Evolutionary conservation across 2,888 invertebrate species (phyloP).

Genomic region (Pammene fasciana): DNA sequence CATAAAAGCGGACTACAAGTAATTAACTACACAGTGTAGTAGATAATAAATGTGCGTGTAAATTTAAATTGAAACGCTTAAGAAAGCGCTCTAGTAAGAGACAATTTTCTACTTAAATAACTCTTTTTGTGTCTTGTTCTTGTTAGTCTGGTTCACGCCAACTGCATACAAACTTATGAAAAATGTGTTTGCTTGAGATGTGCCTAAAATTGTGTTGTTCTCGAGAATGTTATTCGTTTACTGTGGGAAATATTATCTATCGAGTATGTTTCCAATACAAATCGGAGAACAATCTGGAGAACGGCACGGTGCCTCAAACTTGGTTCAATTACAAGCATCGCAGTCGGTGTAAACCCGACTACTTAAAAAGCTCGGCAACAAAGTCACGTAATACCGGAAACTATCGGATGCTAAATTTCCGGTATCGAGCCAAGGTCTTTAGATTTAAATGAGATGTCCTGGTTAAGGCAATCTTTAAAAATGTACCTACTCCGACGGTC

Average conservation of each 20-base stretch:
- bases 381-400: conserved; percentile 33
- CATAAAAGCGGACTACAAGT: conserved; percentile 23
- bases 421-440: conserved; percentile 22
- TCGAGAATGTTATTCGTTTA: too few relatives aligned
- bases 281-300: too few relatives aligned
- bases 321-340: background rate
- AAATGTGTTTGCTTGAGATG: background rate
- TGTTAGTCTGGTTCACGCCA: conserved; percentile 22
- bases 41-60: conserved; percentile 33
- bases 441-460: conserved; percentile 7
- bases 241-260: too few relatives aligned
- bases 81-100: conserved; percentile 35
- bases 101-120: conserved; percentile 31
- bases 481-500: background rate
- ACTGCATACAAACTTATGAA: background rate
- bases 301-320: too few relatives aligned
- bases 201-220: too few relatives aligned
- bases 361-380: conserved; percentile 18
- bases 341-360: background rate
- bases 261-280: too few relatives aligned
- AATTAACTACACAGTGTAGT: conserved; percentile 28
- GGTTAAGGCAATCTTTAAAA: background rate
- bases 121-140: conserved; percentile 26
- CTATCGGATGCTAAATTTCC: conserved; percentile 25
- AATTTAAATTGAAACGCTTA: conserved; percentile 33